A percentile compares a stretch with the other conserved stretches of the same genome.
These are phyloP conservation scores for Lepidurus packardi DNA, from an alignment of 1,140 invertebrate species.

Conservation along the genomic window DNA sequence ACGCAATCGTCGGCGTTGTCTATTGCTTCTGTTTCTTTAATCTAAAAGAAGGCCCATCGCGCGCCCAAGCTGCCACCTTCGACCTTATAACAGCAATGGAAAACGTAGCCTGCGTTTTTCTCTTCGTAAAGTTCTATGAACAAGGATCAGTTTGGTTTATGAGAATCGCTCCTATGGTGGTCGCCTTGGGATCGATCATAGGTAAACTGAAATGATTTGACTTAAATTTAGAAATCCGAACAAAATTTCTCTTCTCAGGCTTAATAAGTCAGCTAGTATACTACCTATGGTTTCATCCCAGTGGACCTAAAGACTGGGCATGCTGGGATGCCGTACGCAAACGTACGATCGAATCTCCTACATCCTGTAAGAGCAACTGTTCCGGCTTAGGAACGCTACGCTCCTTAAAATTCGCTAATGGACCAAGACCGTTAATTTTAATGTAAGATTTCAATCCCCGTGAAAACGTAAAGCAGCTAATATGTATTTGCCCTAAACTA, in stretches of 20 bases:
- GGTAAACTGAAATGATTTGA: slow-evolving; percentile 44
- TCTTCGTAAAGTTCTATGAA: slow-evolving; percentile 50
- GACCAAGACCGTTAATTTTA: slow-evolving; percentile 20
- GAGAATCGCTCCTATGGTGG: slow-evolving; percentile 49
- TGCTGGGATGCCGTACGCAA: neutral
- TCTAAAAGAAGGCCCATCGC: slow-evolving; percentile 56
- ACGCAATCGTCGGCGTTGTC: slow-evolving; percentile 62
- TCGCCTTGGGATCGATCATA: slow-evolving; percentile 52
- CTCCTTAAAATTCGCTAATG: slow-evolving; percentile 1
- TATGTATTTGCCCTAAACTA: too few species aligned
- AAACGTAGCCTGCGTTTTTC: slow-evolving; percentile 55
- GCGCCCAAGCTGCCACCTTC: slow-evolving; percentile 55
- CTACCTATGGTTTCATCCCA: slow-evolving; percentile 58
- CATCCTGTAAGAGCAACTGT: neutral
- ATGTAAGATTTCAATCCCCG: neutral
- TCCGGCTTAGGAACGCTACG: slow-evolving; percentile 1
- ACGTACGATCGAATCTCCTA: neutral
- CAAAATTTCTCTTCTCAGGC: slow-evolving; percentile 43
- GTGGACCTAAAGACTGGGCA: slow-evolving; percentile 44
- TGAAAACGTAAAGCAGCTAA: too few species aligned
- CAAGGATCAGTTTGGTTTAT: slow-evolving; percentile 42
- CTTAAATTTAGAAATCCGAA: slow-evolving; percentile 20
- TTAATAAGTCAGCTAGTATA: slow-evolving; percentile 58
- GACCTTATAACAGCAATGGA: slow-evolving; percentile 58
- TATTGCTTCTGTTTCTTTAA: slow-evolving; percentile 69